Base-by-base conservation (phyloP, 2,888 invertebrate species). In the Mermis nigrescens region DNA sequence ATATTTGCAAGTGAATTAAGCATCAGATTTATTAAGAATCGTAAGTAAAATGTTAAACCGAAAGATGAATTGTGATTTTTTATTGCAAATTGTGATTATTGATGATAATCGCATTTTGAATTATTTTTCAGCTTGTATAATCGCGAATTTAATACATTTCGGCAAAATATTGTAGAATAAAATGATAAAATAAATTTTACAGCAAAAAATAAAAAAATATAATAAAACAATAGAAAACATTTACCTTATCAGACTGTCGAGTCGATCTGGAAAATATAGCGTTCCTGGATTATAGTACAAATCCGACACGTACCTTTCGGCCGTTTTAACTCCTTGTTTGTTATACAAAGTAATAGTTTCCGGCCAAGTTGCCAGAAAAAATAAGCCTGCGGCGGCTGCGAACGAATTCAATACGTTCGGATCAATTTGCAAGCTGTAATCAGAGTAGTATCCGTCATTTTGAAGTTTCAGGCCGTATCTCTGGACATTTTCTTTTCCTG, bases 351-450 rank as follows among this genome's bases (percentile, higher is more conserved):
- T 58, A 2, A 69, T 24, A 4, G 46, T 46, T 29, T 54, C 46
- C 0, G 69, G 69, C 1, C 68, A 60, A 2, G 70, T 62, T 2
- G 69, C 59, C 31, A 66, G 62, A 63, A 72, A 71, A 64, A 72
- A 68, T 51, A 66, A 64, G 0, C 71, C 70, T 3, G 64, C 68
- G 2, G 66, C 64, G 0, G 71, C 57, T 0, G 89, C 84, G 74
- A 90, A 91, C 69, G 81, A 82, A 74, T 90, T 90, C 19, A 86
- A 83, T 57, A 87, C 79, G 7, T 81, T 79, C 0, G 87, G 82
- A 71, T 90, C 82, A 1, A 83, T 77, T 0, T 74, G 73, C 0
- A 79, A 74, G 70, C 84, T 80, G 70, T 86, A 86, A 7, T 67
- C 66, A 38, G 67, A 66, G 61, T 70, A 68, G 60, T 64, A 71